A percentile compares a stretch with the other conserved stretches of the same genome.
These are phyloP conservation scores for Trileptium ribeirensis DNA, from an alignment of 2,888 invertebrate species.

Conservation along the genomic window DNA sequence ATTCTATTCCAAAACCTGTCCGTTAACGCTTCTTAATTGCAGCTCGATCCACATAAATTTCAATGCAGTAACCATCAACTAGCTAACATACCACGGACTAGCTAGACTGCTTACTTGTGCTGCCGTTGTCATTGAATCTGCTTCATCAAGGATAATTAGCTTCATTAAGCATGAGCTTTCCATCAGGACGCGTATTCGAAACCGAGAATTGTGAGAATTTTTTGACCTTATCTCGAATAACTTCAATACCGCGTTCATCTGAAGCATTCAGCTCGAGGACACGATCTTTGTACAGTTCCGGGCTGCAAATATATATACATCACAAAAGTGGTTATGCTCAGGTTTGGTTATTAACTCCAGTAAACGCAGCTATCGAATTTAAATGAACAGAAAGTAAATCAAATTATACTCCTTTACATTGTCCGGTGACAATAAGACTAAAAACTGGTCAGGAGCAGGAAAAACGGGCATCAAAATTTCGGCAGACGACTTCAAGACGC, in stretches of 20 bases:
- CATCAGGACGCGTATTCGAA: conserved; percentile 53
- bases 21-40: too few species aligned
- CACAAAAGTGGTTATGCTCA: neutral
- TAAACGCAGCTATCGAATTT: too few species aligned
- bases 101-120: conserved; percentile 70
- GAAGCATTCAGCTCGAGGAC: conserved; percentile 95
- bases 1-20: too few species aligned
- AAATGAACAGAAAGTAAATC: too few species aligned
- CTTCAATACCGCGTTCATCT: conserved; percentile 95
- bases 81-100: conserved; percentile 13
- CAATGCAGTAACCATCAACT: too few species aligned
- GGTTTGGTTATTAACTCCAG: too few species aligned
- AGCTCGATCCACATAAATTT: too few species aligned
- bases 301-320: conserved; percentile 29
- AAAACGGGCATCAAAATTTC: too few species aligned
- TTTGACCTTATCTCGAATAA: conserved; percentile 84
- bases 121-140: conserved; percentile 94
- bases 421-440: too few species aligned
- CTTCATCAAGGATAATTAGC: conserved; percentile 93
- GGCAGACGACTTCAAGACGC: too few species aligned
- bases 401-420: too few species aligned
- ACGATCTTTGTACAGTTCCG: conserved; percentile 56
- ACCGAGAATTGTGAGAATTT: conserved; percentile 84
- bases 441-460: too few species aligned
- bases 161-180: conserved; percentile 83